Conservation (phyloP, 2,113 vertebrate genomes). For the Phoxinus phoxinus region DNA sequence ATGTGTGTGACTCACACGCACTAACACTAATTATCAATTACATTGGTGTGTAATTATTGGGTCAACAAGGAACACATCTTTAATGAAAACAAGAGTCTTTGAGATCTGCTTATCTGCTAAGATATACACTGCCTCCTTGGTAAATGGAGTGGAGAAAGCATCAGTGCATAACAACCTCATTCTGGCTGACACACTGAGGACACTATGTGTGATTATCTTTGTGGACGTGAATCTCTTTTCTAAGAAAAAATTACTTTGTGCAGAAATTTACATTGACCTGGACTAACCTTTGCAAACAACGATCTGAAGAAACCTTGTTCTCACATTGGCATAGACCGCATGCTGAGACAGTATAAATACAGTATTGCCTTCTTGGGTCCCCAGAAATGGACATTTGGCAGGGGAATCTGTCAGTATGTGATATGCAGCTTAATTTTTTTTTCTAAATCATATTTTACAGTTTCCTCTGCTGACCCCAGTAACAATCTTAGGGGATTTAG, state of each 20-base stretch:
- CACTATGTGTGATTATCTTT: not conserved
- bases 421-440: constrained; percentile 38
- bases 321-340: not conserved
- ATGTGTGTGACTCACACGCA: constrained; percentile 12
- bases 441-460: constrained; percentile 9
- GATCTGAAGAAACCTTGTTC: not conserved
- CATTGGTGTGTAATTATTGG: constrained; percentile 10
- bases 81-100: constrained; percentile 1
- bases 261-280: not conserved
- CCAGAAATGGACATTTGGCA: constrained; percentile 21
- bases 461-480: constrained; percentile 41
- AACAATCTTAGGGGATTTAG: constrained; percentile 21
- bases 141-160: not conserved
- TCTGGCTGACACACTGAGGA: not conserved
- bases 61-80: not conserved
- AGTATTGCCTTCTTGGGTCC: not conserved
- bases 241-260: not conserved
- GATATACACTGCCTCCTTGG: not conserved
- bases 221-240: not conserved
- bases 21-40: constrained; percentile 22
- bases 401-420: constrained; percentile 36
- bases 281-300: not conserved
- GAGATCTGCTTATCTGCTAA: not conserved
- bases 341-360: not conserved
- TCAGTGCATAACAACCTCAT: not conserved